phyloP scores from a whole-genome alignment of 2,113 vertebrate species.

The Pantherophis guttatus region DNA sequence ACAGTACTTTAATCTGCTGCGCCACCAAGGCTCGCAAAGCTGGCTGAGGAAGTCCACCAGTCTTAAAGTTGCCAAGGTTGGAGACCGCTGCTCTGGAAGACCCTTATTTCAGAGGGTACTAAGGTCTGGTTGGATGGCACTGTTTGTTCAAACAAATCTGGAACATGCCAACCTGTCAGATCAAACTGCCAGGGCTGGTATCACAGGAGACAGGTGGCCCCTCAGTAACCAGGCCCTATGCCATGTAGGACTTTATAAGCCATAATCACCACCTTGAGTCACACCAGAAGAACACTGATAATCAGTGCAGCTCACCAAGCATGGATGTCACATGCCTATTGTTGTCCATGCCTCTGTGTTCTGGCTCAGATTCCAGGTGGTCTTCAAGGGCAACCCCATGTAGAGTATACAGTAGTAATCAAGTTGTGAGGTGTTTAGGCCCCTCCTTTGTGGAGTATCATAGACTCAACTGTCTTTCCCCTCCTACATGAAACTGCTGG shows the following conservation, averaged over 20 bases:
- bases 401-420: not conserved
- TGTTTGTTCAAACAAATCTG: not conserved
- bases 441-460: not conserved
- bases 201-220: not conserved
- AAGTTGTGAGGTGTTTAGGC: not conserved
- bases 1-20: too few species aligned
- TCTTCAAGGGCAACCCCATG: not conserved
- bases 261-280: not conserved
- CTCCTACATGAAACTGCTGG: not conserved
- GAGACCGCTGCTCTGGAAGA: not conserved
- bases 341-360: not conserved
- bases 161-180: not conserved
- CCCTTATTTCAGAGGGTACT: not conserved
- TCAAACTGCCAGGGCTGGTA: not conserved
- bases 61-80: too few species aligned
- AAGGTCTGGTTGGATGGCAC: not conserved
- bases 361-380: not conserved
- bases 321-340: not conserved
- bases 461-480: not conserved
- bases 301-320: not conserved
- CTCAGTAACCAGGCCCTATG: not conserved
- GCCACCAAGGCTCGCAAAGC: too few species aligned
- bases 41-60: too few species aligned
- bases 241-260: not conserved
- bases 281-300: not conserved